Base-by-base conservation (phyloP, 1,140 invertebrate species). In the Cydia fagiglandana region DNA sequence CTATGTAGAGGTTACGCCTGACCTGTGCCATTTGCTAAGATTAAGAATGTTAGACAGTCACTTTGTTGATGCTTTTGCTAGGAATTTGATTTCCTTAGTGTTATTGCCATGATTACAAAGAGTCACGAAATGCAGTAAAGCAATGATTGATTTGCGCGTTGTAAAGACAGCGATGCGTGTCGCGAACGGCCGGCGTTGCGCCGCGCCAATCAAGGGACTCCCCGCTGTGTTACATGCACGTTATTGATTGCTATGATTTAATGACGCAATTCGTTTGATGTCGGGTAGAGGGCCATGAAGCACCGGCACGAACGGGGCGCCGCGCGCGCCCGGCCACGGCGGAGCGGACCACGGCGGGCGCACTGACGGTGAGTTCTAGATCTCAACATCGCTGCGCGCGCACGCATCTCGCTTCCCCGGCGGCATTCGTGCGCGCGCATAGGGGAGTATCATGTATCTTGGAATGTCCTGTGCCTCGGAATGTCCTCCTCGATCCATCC, bases 381-480 rank as follows among this genome's bases (percentile, higher is more conserved):
- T 93, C 93, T 93, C 92, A 93, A 93, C 88, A 93, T 93, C 92
- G 91, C 91, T 87, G 89, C 85, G 87, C 90, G 87, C 80, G 88
- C 88, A 86, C 88, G 83, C 86, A 88, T 85, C 76, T n/a, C 73
- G 70, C 78, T 70, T 41, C 50, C 47, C 56, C 50, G 79, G 74
- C 74, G 73, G 41, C 81, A 87, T 89, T 82, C 87, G 87, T 85
- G 84, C 88, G 85, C 88, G 89, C 90, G 90, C 91, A 90, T 92
- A 93, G 93, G 93, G 93, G 93, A 93, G 89, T 88, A 93, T 93
- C 93, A 92, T 93, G 92, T 93, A 93, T 93, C 93, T 93, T 93
- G 93, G 93, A 93, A 93, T 93, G 93, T 93, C 91, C 90, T 93
- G 93, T 93, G 92, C 93, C 93, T 93, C 93, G 93, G 93, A 93